Evolutionary conservation across 2,888 invertebrate species (phyloP).

Genomic region (Chironomus tentans): DNA sequence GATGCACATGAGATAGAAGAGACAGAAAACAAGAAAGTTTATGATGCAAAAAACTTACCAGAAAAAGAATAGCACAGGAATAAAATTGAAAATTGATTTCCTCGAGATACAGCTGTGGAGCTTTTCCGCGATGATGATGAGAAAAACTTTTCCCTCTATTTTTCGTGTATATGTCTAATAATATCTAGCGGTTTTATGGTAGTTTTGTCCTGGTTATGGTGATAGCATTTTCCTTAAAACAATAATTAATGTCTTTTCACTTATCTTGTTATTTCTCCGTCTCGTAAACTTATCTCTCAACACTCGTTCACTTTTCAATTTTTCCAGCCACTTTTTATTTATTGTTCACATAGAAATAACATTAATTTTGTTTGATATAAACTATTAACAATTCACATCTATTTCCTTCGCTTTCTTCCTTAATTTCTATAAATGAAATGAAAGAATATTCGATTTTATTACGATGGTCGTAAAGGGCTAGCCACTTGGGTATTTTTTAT

Average conservation of each 20-base stretch:
- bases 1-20: not conserved
- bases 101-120: not conserved
- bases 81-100: not conserved
- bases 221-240: not conserved
- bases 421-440: no score
- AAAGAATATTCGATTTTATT: no score
- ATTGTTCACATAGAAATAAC: not conserved
- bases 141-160: not conserved
- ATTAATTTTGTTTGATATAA: constrained; percentile 8
- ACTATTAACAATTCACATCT: not conserved
- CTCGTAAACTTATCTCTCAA: not conserved
- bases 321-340: not conserved
- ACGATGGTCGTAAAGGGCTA: no score
- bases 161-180: not conserved
- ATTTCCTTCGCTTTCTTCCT: not conserved
- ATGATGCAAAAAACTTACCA: not conserved
- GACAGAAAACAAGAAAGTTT: not conserved
- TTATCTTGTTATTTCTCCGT: not conserved
- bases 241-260: not conserved
- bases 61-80: not conserved
- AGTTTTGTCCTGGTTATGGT: not conserved
- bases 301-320: no score
- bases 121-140: not conserved
- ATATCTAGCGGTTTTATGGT: not conserved
- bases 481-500: not conserved